These are phyloP conservation scores for Coptotermes formosanus DNA, from an alignment of 1,140 invertebrate genomes.

Conservation along the genomic window DNA sequence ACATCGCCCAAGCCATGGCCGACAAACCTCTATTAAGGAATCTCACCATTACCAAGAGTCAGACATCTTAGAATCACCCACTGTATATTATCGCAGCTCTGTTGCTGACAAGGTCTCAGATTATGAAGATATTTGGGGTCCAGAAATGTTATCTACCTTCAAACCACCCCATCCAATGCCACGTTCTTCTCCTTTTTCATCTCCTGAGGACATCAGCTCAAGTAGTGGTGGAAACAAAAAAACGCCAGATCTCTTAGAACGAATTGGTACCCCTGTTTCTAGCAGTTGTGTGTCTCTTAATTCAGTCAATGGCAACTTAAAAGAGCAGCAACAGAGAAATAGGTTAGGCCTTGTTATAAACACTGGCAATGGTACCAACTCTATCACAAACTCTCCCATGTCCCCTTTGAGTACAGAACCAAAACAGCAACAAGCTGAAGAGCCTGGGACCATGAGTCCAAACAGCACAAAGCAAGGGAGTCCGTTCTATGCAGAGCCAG, in stretches of 20 bases:
- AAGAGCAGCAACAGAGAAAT: conserved; percentile 46
- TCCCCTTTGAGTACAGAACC: conserved; percentile 28
- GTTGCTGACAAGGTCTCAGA: conserved; percentile 52
- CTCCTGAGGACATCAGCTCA: conserved; percentile 36
- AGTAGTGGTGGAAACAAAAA: conserved; percentile 38
- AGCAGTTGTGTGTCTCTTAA: conserved; percentile 31
- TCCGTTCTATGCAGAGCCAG: conserved; percentile 89
- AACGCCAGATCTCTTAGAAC: conserved; percentile 40
- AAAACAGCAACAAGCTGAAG: conserved; percentile 42
- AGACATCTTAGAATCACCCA: conserved; percentile 79
- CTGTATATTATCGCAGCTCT: conserved; percentile 74
- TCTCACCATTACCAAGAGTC: conserved; percentile 71
- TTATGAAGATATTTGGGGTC: conserved; percentile 92
- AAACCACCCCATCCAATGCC: conserved; percentile 55
- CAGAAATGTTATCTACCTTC: conserved; percentile 51
- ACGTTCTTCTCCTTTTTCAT: conserved; percentile 39
- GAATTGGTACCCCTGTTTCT: conserved; percentile 28
- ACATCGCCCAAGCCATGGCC: conserved; percentile 29
- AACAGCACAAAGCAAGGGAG: conserved; percentile 63
- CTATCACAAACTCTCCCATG: conserved; percentile 32
- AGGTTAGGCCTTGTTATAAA: conserved; percentile 47
- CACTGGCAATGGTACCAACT: conserved; percentile 42
- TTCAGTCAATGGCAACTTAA: conserved; percentile 34
- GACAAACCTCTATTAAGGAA: conserved; percentile 44
- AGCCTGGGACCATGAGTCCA: conserved; percentile 34